Evolutionary conservation across 2,113 vertebrate genomes (phyloP).

Genomic region (Electrona antarctica): DNA sequence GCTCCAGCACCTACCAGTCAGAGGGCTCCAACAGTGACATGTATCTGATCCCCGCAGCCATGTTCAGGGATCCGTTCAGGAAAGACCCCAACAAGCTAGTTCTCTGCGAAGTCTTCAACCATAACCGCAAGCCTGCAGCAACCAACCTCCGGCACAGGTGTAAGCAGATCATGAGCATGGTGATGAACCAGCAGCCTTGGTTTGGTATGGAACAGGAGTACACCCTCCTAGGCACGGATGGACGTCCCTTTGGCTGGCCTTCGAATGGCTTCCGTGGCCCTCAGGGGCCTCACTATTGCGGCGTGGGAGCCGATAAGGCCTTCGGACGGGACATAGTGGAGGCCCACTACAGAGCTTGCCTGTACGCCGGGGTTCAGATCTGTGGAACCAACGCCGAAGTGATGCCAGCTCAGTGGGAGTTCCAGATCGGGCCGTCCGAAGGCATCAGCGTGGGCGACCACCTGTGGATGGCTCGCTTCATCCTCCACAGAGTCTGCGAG

Average conservation of each 20-base stretch:
- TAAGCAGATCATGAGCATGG: slow-evolving; percentile 86
- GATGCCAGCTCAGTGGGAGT: slow-evolving; percentile 89
- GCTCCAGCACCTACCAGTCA: too few species aligned
- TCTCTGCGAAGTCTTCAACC: slow-evolving; percentile 88
- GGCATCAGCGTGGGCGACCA: slow-evolving; percentile 87
- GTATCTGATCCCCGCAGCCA: slow-evolving; percentile 82
- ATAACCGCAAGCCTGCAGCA: slow-evolving; percentile 86
- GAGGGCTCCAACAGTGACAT: too few species aligned
- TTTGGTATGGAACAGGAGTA: slow-evolving; percentile 93
- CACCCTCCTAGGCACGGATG: slow-evolving; percentile 84
- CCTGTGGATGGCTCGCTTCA: slow-evolving; percentile 86
- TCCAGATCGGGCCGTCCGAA: slow-evolving; percentile 86
- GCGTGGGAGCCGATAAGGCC: slow-evolving; percentile 87
- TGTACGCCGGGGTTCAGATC: slow-evolving; percentile 86
- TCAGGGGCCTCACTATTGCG: slow-evolving; percentile 83
- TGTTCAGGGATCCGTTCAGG: slow-evolving; percentile 89
- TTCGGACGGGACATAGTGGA: slow-evolving; percentile 88
- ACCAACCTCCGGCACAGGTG: slow-evolving; percentile 84
- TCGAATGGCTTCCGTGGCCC: slow-evolving; percentile 89
- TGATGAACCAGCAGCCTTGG: slow-evolving; percentile 83
- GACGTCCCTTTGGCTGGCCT: slow-evolving; percentile 89
- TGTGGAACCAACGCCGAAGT: slow-evolving; percentile 88
- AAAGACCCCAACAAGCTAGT: slow-evolving; percentile 89
- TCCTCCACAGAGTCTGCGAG: slow-evolving; percentile 86
- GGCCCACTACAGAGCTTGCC: slow-evolving; percentile 87